Evolutionary conservation across 2,797 vertebrate species (phyloP).

Genomic region (Argentina silus): DNA sequence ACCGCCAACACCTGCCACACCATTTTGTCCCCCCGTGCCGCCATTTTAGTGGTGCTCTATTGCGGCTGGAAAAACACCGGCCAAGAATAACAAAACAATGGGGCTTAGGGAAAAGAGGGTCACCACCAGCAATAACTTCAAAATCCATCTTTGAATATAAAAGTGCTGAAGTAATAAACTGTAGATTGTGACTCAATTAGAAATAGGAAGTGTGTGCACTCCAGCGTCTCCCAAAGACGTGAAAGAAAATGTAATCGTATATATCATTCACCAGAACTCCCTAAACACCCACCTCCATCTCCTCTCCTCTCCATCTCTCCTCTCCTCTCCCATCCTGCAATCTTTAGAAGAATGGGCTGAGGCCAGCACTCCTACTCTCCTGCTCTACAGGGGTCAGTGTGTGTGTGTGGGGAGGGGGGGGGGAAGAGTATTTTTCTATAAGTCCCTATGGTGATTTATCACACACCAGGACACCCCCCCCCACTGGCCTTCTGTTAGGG

Average conservation of each 20-base stretch:
- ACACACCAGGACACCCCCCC: neutral
- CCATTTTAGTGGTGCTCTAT: neutral
- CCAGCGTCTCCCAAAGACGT: too few relatives aligned
- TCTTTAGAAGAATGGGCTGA: neutral
- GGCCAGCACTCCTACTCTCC: neutral
- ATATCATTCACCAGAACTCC: neutral
- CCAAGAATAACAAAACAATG: neutral
- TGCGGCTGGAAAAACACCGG: neutral
- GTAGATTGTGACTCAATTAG: too few relatives aligned
- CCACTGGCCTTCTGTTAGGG: neutral
- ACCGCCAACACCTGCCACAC: neutral
- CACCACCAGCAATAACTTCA: too few relatives aligned
- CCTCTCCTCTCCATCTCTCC: neutral
- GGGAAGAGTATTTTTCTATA: neutral
- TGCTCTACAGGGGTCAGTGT: neutral
- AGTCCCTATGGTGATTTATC: neutral
- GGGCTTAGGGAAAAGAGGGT: neutral
- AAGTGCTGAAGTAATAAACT: too few relatives aligned
- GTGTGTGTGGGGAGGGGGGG: neutral
- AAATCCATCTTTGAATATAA: too few relatives aligned
- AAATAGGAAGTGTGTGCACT: too few relatives aligned
- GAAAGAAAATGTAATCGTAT: neutral
- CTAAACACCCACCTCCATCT: neutral
- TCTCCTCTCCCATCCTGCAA: neutral
- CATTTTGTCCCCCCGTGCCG: slow-evolving; percentile 21